Evolutionary conservation across 2,888 invertebrate species (phyloP).

Genomic region (Gandaritis pyraliata): DNA sequence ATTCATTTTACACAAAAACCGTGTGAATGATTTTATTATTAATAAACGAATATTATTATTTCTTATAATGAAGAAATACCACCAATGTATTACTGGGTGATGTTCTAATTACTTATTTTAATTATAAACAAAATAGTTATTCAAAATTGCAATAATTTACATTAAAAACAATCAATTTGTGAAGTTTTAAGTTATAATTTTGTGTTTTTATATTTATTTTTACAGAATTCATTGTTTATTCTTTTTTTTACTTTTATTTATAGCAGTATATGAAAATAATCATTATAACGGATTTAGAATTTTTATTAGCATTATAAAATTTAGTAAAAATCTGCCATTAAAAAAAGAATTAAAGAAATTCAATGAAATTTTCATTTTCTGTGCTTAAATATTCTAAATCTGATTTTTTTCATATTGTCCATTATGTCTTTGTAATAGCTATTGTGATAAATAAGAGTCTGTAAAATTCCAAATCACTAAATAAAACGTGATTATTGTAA

Average conservation of each 20-base stretch:
- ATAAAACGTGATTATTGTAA: not conserved
- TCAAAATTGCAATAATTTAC: not conserved
- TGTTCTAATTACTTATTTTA: slow-evolving; percentile 12
- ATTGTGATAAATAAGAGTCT: slow-evolving; percentile 11
- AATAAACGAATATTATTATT: slow-evolving; percentile 2
- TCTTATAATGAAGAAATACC: slow-evolving; percentile 19
- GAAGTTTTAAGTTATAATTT: not conserved
- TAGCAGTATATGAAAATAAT: not conserved
- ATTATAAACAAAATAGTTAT: slow-evolving; percentile 6
- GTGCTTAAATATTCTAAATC: not conserved
- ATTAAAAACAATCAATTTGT: slow-evolving; percentile 2
- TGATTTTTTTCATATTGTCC: not conserved
- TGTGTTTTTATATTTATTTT: not conserved
- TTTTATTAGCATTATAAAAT: no score
- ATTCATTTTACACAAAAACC: no score
- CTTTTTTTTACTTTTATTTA: not conserved
- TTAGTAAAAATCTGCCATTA: no score
- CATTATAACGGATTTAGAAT: no score
- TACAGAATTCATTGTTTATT: not conserved
- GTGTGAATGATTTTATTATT: not conserved
- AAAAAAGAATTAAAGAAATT: no score
- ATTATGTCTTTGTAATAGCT: not conserved
- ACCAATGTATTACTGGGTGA: slow-evolving; percentile 28
- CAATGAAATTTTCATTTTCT: not conserved
- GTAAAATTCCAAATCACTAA: not conserved